A percentile compares a stretch with the other conserved stretches of the same genome.
phyloP scores from a whole-genome alignment of 2,888 invertebrate genomes.

The Caenorhabditis sp. region DNA sequence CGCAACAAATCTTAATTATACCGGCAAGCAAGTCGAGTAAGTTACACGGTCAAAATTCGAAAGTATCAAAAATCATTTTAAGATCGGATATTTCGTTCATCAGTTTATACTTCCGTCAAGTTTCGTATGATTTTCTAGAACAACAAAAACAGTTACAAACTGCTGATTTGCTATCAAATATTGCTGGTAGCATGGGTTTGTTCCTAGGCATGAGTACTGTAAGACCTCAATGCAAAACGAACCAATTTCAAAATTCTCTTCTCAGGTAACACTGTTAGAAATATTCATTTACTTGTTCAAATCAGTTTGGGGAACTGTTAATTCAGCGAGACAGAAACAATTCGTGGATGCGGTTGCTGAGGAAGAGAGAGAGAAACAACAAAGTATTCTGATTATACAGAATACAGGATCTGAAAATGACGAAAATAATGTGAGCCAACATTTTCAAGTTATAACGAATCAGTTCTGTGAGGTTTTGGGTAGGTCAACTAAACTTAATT shows the following conservation, averaged over 20 bases:
- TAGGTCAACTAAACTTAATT: no score
- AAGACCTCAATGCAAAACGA: not conserved
- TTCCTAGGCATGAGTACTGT: slow-evolving; percentile 73
- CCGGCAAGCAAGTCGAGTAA: slow-evolving; percentile 42
- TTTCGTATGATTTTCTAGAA: slow-evolving; percentile 67
- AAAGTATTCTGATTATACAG: slow-evolving; percentile 65
- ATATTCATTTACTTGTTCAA: slow-evolving; percentile 72
- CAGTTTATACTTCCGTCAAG: slow-evolving; percentile 62
- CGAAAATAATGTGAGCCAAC: slow-evolving; percentile 5
- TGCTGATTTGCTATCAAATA: slow-evolving; percentile 71
- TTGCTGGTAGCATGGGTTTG: slow-evolving; percentile 73
- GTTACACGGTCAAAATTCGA: not conserved
- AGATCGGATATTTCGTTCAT: slow-evolving; percentile 52
- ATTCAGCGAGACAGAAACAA: slow-evolving; percentile 67
- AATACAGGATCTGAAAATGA: slow-evolving; percentile 17
- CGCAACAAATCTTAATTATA: slow-evolving; percentile 5
- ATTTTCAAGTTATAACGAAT: not conserved
- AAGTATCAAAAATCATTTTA: slow-evolving; percentile 1
- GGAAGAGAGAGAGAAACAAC: slow-evolving; percentile 60
- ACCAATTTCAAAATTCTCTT: no score
- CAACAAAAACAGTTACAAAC: slow-evolving; percentile 73
- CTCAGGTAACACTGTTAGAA: slow-evolving; percentile 69
- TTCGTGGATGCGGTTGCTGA: slow-evolving; percentile 65
- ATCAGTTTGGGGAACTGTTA: slow-evolving; percentile 68
- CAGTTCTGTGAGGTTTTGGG: no score